Conservation (phyloP, 2,113 vertebrate species). For the Mohoua ochrocephala region DNA sequence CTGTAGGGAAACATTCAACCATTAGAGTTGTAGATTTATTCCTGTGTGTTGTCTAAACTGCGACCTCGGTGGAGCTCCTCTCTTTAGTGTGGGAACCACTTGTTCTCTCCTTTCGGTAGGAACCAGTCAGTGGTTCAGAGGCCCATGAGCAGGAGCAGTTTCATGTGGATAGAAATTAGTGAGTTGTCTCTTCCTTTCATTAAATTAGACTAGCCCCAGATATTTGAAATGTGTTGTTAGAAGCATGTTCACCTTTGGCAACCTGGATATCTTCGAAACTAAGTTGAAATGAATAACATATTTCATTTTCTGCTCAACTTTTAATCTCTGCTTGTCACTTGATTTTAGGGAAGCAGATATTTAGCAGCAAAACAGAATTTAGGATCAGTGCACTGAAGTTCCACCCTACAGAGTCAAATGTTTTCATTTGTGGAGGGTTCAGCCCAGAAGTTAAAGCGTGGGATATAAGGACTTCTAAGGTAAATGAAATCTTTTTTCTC, state of each 20-base stretch:
- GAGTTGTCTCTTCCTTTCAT: neutral
- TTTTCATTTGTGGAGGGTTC: conserved; percentile 91
- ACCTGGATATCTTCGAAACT: neutral
- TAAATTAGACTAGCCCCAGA: neutral
- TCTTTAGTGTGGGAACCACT: neutral
- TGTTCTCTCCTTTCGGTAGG: neutral
- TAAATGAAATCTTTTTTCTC: conserved; percentile 27
- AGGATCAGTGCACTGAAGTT: conserved; percentile 81
- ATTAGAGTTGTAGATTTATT: neutral
- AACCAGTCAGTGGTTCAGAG: neutral
- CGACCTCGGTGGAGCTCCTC: neutral
- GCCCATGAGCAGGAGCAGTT: neutral
- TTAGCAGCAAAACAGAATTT: conserved; percentile 80
- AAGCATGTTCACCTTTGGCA: neutral
- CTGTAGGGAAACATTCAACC: neutral
- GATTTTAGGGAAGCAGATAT: conserved; percentile 78
- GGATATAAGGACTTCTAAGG: conserved; percentile 88
- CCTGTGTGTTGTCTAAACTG: accelerated
- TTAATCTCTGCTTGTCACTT: neutral
- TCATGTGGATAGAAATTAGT: neutral
- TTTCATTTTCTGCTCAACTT: neutral
- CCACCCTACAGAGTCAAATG: conserved; percentile 78
- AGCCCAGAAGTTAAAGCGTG: conserved; percentile 88
- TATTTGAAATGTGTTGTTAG: neutral
- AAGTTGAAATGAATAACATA: neutral